Conservation (phyloP, 2,797 vertebrate genomes). For the Bradypodion pumilum region DNA sequence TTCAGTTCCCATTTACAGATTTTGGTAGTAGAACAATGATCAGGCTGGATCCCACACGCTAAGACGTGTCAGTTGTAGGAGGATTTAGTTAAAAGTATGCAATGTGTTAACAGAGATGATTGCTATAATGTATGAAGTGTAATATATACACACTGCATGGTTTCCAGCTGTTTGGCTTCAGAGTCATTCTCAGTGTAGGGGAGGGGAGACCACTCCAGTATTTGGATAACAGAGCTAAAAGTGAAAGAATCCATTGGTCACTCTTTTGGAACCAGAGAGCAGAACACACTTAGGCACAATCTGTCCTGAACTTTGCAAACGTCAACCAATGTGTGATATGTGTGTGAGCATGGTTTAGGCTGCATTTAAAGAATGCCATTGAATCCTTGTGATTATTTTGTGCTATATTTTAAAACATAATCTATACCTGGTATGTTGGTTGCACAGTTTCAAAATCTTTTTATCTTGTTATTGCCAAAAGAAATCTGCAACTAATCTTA, state of each 20-base stretch:
- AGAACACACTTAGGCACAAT: conserved; percentile 35
- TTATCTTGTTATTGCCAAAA: neutral
- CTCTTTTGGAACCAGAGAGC: conserved; percentile 27
- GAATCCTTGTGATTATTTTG: neutral
- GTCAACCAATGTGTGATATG: conserved; percentile 1
- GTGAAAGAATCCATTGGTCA: conserved; percentile 23
- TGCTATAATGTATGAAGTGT: conserved; percentile 38
- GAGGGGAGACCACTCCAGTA: conserved; percentile 29
- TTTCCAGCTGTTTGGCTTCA: conserved; percentile 56
- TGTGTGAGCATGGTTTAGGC: neutral
- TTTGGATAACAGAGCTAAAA: conserved; percentile 41
- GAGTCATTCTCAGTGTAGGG: conserved; percentile 28
- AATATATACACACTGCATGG: conserved; percentile 30
- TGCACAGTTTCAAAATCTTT: neutral
- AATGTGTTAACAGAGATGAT: conserved; percentile 47
- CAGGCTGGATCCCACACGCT: conserved; percentile 29
- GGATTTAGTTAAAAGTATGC: conserved; percentile 46
- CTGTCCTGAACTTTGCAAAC: neutral
- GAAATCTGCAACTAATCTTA: neutral
- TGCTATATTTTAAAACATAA: rapidly evolving
- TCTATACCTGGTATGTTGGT: neutral
- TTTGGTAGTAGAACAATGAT: conserved; percentile 40
- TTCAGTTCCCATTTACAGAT: conserved; percentile 46
- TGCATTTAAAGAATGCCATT: neutral
- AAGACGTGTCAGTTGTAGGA: conserved; percentile 48